A percentile compares a stretch with the other conserved stretches of the same genome.
These are phyloP conservation scores for Leptinotarsa rubiginosa DNA, from an alignment of 2,888 invertebrate species.

Conservation along the genomic window DNA sequence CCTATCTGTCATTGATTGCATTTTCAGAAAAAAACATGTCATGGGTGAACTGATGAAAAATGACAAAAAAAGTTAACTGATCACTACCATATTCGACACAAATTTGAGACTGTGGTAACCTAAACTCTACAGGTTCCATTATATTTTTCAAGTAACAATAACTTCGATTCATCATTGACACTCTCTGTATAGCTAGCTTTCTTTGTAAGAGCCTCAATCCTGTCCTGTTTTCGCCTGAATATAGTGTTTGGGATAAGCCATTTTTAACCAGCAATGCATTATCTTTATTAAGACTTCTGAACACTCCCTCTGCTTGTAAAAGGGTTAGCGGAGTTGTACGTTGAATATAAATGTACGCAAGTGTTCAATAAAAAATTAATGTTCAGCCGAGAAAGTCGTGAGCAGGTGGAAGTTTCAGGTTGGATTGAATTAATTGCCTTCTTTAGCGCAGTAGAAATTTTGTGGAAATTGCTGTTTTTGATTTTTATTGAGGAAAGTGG, in stretches of 20 bases:
- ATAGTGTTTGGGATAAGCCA: slow-evolving; percentile 34
- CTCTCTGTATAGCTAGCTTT: too few relatives aligned
- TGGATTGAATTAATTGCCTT: slow-evolving; percentile 31
- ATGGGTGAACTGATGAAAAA: too few relatives aligned
- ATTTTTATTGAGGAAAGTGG: not conserved
- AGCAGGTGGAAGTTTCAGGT: slow-evolving; percentile 33
- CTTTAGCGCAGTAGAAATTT: slow-evolving; percentile 27
- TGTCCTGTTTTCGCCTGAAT: slow-evolving; percentile 9
- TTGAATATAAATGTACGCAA: slow-evolving; percentile 43
- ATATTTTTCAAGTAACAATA: too few relatives aligned
- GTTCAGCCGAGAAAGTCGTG: slow-evolving; percentile 30
- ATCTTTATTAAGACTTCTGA: slow-evolving; percentile 53
- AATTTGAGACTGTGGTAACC: too few relatives aligned
- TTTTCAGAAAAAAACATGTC: too few relatives aligned
- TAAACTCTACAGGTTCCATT: too few relatives aligned
- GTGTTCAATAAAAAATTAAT: slow-evolving; percentile 43
- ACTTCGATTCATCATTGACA: too few relatives aligned
- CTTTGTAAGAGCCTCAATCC: not conserved
- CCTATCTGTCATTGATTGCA: too few relatives aligned
- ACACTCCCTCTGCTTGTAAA: slow-evolving; percentile 49
- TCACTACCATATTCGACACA: too few relatives aligned
- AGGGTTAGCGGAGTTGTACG: slow-evolving; percentile 41
- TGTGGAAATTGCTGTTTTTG: slow-evolving; percentile 17
- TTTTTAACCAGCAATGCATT: slow-evolving; percentile 48
- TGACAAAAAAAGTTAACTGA: too few relatives aligned